Base-by-base conservation (phyloP, 2,888 invertebrate species). In the Polietes domitor region DNA sequence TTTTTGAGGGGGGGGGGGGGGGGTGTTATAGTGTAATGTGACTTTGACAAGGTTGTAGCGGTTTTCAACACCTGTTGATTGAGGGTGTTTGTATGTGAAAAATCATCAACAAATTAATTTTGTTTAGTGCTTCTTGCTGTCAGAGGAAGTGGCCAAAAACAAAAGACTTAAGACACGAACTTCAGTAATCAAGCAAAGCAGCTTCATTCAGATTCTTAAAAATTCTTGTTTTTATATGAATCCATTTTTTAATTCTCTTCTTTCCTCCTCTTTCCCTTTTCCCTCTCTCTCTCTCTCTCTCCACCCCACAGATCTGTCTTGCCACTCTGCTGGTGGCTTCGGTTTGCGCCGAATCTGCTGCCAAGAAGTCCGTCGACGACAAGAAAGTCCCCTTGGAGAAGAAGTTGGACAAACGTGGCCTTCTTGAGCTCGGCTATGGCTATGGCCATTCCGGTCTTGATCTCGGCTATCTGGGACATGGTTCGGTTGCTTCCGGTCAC, bases 341-440 rank as follows among this genome's bases (percentile, higher is more conserved):
- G 86, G 92, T 93, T 85, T 92, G 91, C 89, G 96, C 94, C 88
- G 95, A 95, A 92, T 94, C 94, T 91, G 94, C 94, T 92, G 88
- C 70, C 37, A 85, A 85, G 17, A 85, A 94, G 93, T 94, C 95
- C 92, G 47, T 81, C 5, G 85, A 79, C 91, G 89, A 89, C 86
- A 93, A 93, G 89, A 94, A 93, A 88, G 93, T 93, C 88, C 93
- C 94, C 77, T 91, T 94, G 87, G 95, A 95, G 86, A 96, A 96
- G 94, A 96, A 96, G 92, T 94, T 96, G 91, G 96, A 96, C 93
- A 96, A 97, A 92, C 95, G 96, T 88, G 96, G 96, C 87, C 94
- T 96, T 88, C 93, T 96, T 82, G 95, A 95, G 90, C 93, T 96
- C 90, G 96, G 96, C 88, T 96, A 96, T 88, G 96, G 96, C 76